Conservation (phyloP, 2,113 vertebrate genomes). For the Fulmarus glacialis region DNA sequence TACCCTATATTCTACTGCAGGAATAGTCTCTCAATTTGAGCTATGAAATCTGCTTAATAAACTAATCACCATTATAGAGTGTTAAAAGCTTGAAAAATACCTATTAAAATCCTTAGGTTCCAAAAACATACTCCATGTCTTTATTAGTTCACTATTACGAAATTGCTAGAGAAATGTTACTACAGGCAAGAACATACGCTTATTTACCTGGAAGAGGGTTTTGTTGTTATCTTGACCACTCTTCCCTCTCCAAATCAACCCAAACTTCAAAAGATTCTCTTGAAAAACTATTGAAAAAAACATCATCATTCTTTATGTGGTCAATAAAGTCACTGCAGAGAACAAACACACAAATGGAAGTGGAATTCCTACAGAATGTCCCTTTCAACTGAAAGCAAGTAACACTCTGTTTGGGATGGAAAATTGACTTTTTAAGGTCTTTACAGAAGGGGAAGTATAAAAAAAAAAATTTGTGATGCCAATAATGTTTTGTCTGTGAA, state of each 20-base stretch:
- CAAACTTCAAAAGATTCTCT: background rate
- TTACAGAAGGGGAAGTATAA: background rate
- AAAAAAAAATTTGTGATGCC: background rate
- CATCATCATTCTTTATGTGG: background rate
- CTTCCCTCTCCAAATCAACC: background rate
- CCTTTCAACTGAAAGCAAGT: background rate
- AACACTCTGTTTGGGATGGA: background rate
- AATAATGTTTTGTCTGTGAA: background rate
- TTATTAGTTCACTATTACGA: background rate
- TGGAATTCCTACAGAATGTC: background rate
- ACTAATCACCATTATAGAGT: background rate
- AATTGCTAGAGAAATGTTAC: background rate
- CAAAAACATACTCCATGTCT: background rate
- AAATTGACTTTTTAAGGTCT: background rate
- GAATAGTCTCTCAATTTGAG: accelerated
- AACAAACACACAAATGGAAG: background rate
- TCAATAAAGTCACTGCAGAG: background rate
- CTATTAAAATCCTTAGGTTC: background rate
- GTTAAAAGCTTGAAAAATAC: background rate
- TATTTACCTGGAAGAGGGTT: background rate
- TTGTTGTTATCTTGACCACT: background rate
- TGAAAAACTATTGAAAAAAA: background rate
- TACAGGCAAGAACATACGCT: background rate
- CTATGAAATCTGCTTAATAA: background rate
- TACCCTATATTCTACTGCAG: background rate